Evolutionary conservation across 2,888 invertebrate species (phyloP).

Genomic region (Philaethria dido): DNA sequence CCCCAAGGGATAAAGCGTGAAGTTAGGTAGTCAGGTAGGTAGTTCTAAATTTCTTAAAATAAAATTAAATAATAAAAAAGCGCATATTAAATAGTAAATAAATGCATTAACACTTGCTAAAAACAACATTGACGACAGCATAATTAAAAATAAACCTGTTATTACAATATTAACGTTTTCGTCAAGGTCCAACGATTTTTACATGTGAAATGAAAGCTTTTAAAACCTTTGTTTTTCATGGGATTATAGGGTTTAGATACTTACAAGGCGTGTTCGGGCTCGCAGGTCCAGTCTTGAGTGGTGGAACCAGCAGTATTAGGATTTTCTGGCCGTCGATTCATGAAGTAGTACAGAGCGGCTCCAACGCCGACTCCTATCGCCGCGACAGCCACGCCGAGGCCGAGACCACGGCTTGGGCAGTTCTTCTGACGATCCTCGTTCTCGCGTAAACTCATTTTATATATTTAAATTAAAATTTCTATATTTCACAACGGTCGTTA

Average conservation of each 20-base stretch:
- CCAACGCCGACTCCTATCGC: slow-evolving; percentile 76
- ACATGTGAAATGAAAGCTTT: slow-evolving; percentile 2
- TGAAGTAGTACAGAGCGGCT: slow-evolving; percentile 74
- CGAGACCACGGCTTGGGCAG: slow-evolving; percentile 69
- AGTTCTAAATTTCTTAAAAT: no score
- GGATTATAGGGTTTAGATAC: slow-evolving; percentile 29
- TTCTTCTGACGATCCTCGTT: slow-evolving; percentile 64
- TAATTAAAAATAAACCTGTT: slow-evolving; percentile 6
- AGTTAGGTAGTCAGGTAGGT: no score
- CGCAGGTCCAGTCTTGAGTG: slow-evolving; percentile 58
- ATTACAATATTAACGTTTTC: not conserved
- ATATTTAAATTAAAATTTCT: not conserved
- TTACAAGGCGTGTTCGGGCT: slow-evolving; percentile 52
- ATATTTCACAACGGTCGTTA: slow-evolving; percentile 20
- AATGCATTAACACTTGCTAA: not conserved
- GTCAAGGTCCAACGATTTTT: slow-evolving; percentile 15
- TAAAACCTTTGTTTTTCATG: not conserved
- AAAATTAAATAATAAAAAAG: no score
- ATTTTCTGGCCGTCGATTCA: slow-evolving; percentile 64
- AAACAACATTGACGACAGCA: not conserved
- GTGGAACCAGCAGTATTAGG: slow-evolving; percentile 64
- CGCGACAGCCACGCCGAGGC: slow-evolving; percentile 70
- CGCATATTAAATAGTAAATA: no score
- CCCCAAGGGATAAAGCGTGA: no score
- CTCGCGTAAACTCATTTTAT: slow-evolving; percentile 67